A percentile compares a stretch with the other conserved stretches of the same genome.
Evolutionary conservation across 2,113 vertebrate genomes (phyloP).

Genomic region (Dicentrarchus labrax): DNA sequence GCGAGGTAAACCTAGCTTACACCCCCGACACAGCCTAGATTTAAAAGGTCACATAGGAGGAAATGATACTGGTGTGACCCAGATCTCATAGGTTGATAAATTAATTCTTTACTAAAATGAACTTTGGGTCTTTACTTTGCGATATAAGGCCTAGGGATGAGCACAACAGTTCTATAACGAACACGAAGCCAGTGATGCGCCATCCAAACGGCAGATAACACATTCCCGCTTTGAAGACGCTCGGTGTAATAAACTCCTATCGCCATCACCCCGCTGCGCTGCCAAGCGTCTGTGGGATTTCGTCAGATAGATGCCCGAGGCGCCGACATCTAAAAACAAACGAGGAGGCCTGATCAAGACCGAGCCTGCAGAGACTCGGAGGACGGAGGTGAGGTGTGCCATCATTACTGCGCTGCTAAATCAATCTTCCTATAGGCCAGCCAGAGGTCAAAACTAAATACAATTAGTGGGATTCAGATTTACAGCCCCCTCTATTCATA

Average conservation of each 20-base stretch:
- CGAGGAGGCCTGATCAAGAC: constrained; percentile 69
- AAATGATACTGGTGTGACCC: neutral
- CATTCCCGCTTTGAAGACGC: constrained; percentile 65
- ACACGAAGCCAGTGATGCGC: neutral
- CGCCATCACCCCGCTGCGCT: constrained; percentile 48
- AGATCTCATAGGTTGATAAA: neutral
- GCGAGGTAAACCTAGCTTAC: constrained; percentile 20
- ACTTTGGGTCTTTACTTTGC: neutral
- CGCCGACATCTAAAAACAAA: constrained; percentile 72
- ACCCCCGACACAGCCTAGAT: constrained; percentile 9
- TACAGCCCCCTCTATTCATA: neutral
- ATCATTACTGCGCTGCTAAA: constrained; percentile 59
- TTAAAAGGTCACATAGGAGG: constrained; percentile 30
- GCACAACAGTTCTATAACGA: neutral
- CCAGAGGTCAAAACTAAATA: constrained; percentile 48
- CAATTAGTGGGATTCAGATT: constrained; percentile 28
- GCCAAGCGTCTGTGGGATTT: constrained; percentile 71
- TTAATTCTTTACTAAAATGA: neutral
- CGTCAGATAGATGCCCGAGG: constrained; percentile 72
- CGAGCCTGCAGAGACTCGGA: constrained; percentile 60
- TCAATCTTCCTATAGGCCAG: constrained; percentile 67
- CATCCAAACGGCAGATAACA: constrained; percentile 43
- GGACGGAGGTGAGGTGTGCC: constrained; percentile 63
- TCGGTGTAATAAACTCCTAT: constrained; percentile 56
- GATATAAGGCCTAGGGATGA: too few species aligned